phyloP scores from a whole-genome alignment of 2,888 invertebrate species.

The Mactromeris polynyma region DNA sequence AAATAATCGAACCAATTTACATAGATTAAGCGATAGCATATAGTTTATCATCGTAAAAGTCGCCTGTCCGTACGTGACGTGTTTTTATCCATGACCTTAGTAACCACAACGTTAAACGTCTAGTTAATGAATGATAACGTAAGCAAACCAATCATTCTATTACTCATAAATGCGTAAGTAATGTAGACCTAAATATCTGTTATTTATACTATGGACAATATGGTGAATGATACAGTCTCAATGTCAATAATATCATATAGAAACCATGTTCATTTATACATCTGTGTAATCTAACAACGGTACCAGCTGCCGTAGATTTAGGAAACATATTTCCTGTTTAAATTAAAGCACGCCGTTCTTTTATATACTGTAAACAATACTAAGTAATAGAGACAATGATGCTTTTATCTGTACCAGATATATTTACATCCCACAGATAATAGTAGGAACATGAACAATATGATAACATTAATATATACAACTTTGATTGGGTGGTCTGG shows the following conservation, averaged over 20 bases:
- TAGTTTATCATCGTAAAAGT: no score
- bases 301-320: background rate
- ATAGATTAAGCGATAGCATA: no score
- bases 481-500: background rate
- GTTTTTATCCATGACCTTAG: constrained; percentile 8
- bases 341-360: background rate
- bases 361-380: background rate
- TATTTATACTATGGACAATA: no score
- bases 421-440: background rate
- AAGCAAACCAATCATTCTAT: background rate
- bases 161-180: background rate
- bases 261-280: no score
- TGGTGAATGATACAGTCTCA: no score
- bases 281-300: no score
- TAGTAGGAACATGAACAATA: background rate
- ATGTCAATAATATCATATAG: no score
- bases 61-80: no score
- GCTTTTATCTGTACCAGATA: background rate
- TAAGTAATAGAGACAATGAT: background rate
- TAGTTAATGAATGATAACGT: background rate
- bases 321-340: background rate
- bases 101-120: background rate
- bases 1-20: no score
- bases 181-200: no score
- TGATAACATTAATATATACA: background rate